These are phyloP conservation scores for Calcarius lapponicus DNA, from an alignment of 2,797 vertebrate species.

Conservation along the genomic window DNA sequence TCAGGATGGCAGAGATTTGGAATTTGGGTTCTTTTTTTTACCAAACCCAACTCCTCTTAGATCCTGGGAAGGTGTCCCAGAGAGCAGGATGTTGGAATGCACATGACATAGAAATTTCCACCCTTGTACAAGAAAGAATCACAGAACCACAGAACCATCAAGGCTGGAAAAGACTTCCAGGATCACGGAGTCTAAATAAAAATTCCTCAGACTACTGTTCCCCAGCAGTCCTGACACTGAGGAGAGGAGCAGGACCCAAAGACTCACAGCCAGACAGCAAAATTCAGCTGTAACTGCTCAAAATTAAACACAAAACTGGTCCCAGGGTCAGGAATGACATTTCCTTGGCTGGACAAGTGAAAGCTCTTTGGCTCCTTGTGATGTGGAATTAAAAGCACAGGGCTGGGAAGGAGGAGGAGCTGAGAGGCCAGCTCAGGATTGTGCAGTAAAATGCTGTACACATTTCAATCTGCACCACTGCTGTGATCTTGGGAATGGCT, in stretches of 20 bases:
- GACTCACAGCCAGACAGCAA: neutral
- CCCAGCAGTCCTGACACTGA: neutral
- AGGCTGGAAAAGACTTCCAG: neutral
- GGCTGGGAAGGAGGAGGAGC: neutral
- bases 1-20: neutral
- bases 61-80: neutral
- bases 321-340: neutral
- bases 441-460: neutral
- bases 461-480: neutral
- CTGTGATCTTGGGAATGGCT: neutral
- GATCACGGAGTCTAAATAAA: neutral
- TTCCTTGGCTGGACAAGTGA: neutral
- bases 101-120: fast-evolving
- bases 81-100: neutral
- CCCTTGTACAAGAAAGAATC: neutral
- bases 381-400: neutral
- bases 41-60: neutral
- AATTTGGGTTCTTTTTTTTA: neutral
- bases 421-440: neutral
- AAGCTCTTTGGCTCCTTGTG: neutral
- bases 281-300: neutral
- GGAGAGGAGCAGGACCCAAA: neutral
- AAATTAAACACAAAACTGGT: neutral
- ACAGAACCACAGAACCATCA: neutral
- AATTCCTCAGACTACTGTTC: neutral